Base-by-base conservation (phyloP, 2,113 vertebrate genomes). In the Sporophila hypoxantha region DNA sequence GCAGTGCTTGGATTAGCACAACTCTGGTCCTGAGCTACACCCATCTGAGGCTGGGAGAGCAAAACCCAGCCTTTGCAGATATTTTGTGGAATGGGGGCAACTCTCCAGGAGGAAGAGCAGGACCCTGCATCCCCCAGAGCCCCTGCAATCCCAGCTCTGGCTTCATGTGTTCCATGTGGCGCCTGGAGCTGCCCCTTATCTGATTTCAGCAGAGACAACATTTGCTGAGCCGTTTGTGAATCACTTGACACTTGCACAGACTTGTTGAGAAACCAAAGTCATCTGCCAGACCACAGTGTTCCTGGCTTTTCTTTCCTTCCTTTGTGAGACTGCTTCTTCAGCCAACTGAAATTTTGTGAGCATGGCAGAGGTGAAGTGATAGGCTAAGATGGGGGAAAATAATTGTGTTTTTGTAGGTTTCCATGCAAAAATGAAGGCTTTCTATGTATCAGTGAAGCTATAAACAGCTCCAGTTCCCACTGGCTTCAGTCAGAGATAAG, bases 151-250 rank as follows among this genome's bases (percentile, higher is more conserved):
- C 59, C 69, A 82, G 53, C 14, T 73, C 61, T 89, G 60, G 55
- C 36, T 71, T 64, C 25, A 0, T 19, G 37, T 56, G 8, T 73
- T 89, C 68, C 16, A 12, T 59, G 53, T 76, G 80, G 60, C 1
- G 10, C 61, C 65, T 60, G 65, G 57, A 73, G 19, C 70, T 84
- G 52, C 78, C 85, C 80, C 91, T 77, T 71, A 66, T 93, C 82
- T 84, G 71, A 85, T 56, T 87, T 81, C 85, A 67, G 36, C 49
- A 62, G 17, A 69, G 49, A 69, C 85, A 70, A 32, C 75, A 20
- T 94, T 94, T 95, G 64, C 76, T 75, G 34, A 94, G 47, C 56
- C 71, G 27, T 85, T n/a, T 67, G 52, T 95, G 94, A 95, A 73
- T 95, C 87, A 82, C 27, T 70, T 80, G 59, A 78, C 1, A 4